A percentile compares a stretch with the other conserved stretches of the same genome.
These are phyloP conservation scores for Chymomyza costata DNA, from an alignment of 1,140 invertebrate genomes.

Conservation along the genomic window DNA sequence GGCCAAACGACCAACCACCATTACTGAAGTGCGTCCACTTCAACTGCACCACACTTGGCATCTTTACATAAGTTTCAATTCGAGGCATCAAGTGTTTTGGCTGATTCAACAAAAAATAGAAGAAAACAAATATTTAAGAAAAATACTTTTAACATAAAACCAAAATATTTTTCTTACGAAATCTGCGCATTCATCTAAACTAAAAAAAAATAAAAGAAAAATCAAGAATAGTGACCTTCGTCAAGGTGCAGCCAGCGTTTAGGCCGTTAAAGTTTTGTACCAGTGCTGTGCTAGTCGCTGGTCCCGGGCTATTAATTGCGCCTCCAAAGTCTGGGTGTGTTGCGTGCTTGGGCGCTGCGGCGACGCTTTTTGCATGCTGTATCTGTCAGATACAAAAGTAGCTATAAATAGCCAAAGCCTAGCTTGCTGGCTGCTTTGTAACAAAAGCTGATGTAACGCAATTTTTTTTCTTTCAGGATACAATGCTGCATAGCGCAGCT, in stretches of 20 bases:
- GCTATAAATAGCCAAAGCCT: conserved; percentile 58
- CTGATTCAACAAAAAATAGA: conserved; percentile 54
- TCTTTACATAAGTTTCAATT: conserved; percentile 37
- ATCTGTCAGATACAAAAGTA: too few relatives aligned
- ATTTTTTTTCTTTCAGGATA: too few relatives aligned
- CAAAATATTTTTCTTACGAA: conserved; percentile 57
- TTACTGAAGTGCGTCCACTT: conserved; percentile 10
- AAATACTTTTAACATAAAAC: conserved; percentile 28
- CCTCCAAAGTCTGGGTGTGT: conserved; percentile 19
- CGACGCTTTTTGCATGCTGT: conserved; percentile 36
- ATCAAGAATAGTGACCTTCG: conserved; percentile 38
- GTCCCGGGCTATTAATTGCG: too few relatives aligned
- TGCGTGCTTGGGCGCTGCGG: conserved; percentile 55
- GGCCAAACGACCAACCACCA: conserved; percentile 14
- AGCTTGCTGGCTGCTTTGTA: conserved; percentile 16
- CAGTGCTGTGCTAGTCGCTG: too few relatives aligned
- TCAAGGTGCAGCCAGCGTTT: too few relatives aligned
- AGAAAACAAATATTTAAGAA: conserved; percentile 12
- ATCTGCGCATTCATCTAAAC: conserved; percentile 68
- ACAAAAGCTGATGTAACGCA: too few relatives aligned
- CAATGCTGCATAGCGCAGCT: conserved; percentile 21
- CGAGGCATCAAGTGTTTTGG: conserved; percentile 57
- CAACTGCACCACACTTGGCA: conserved; percentile 8
- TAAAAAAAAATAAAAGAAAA: conserved; percentile 28
- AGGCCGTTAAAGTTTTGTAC: too few relatives aligned